phyloP scores from a whole-genome alignment of 2,797 vertebrate species.

The Tarsius wallacei region DNA sequence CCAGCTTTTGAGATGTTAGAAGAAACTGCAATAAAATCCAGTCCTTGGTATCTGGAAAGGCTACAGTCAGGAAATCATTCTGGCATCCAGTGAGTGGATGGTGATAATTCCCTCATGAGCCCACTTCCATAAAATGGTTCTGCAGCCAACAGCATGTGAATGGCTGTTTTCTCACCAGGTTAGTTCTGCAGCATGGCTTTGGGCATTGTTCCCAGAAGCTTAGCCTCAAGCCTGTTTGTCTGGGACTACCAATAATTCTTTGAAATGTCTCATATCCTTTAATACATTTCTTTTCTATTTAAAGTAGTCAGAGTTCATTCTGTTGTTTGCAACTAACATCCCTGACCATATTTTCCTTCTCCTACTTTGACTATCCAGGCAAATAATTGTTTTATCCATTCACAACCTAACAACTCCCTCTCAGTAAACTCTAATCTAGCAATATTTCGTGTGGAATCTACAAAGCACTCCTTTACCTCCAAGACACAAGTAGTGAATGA shows the following conservation, averaged over 20 bases:
- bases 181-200: background rate
- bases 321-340: background rate
- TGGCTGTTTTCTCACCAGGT: background rate
- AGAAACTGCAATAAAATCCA: background rate
- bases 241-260: constrained; percentile 17
- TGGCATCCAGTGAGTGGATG: background rate
- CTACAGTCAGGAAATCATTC: background rate
- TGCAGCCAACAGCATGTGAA: background rate
- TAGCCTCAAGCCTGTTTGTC: constrained; percentile 33
- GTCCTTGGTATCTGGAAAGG: background rate
- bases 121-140: background rate
- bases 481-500: constrained; percentile 71
- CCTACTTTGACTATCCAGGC: background rate
- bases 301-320: background rate
- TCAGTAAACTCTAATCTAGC: constrained; percentile 64
- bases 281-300: constrained; percentile 67
- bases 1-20: background rate
- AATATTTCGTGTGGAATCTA: constrained; percentile 49
- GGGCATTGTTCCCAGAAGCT: constrained; percentile 46
- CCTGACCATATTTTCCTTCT: background rate
- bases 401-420: constrained; percentile 35
- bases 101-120: background rate
- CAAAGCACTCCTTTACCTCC: constrained; percentile 61
- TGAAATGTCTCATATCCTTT: constrained; percentile 25
- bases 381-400: constrained; percentile 39